phyloP scores from a whole-genome alignment of 2,113 vertebrate genomes.

The Odontophorus gujanensis region DNA sequence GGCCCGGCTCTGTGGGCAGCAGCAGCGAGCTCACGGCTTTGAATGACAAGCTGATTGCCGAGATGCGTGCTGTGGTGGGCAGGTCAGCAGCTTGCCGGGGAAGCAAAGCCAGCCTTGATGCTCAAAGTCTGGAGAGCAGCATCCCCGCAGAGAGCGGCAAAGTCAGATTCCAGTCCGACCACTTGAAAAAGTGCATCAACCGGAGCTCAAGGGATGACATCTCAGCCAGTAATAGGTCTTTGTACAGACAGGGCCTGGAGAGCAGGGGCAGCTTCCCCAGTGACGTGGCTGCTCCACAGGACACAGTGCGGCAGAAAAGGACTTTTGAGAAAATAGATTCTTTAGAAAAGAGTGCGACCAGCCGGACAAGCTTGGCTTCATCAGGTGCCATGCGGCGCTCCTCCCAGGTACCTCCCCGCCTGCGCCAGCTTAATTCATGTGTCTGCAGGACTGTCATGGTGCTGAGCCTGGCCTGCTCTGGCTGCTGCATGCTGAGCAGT shows the following conservation, averaged over 20 bases:
- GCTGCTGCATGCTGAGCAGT: not conserved
- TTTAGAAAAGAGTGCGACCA: conserved; percentile 85
- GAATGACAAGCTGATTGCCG: conserved; percentile 88
- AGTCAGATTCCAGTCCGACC: conserved; percentile 83
- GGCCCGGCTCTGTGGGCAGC: conserved; percentile 88
- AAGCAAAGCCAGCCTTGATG: conserved; percentile 82
- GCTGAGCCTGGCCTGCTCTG: not conserved
- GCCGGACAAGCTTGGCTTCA: conserved; percentile 81
- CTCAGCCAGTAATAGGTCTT: conserved; percentile 72
- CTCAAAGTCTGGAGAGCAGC: conserved; percentile 74
- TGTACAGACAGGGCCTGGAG: conserved; percentile 72
- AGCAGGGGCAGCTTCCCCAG: conserved; percentile 40
- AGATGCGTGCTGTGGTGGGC: conserved; percentile 89
- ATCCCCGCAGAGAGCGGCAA: conserved; percentile 67
- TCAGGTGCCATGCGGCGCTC: conserved; percentile 74
- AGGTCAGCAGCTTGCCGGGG: conserved; percentile 85
- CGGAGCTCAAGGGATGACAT: conserved; percentile 81
- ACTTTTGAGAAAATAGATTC: conserved; percentile 92
- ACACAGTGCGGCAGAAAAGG: conserved; percentile 86
- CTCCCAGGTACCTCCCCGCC: conserved; percentile 80
- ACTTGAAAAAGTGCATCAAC: conserved; percentile 77
- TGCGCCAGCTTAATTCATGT: rapidly evolving
- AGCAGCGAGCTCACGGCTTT: conserved; percentile 85
- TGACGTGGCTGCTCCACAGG: conserved; percentile 54
- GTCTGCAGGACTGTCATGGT: not conserved